Base-by-base conservation (phyloP, 2,888 invertebrate species). In the Drosophila paranaensis region DNA sequence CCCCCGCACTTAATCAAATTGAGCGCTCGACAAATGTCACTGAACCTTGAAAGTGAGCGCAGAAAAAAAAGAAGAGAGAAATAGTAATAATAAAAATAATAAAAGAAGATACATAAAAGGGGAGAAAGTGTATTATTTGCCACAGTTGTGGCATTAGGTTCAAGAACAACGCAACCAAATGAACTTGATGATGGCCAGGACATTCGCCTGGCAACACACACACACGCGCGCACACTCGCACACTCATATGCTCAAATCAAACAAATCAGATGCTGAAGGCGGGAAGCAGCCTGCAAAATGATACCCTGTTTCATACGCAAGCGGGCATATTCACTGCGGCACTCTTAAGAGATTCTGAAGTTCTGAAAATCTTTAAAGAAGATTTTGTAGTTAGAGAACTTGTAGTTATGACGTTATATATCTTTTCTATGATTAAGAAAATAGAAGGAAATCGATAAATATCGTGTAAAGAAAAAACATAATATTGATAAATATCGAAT, bases 1-100 rank as follows among this genome's bases (percentile, higher is more conserved):
- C 71, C 64, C 69, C 69, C 69, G 74, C 81, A 84, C 84, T 88
- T 86, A 88, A 86, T 86, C 86, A 86, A 86, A 86, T 86, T 86
- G 88, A 82, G 77, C 77, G 80, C 79, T 73, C 56, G 56, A 71
- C 82, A 82, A 84, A 82, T 86, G 86, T 86, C 88, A 88, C 57
- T 88, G 86, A 86, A 86, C 86, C 86, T 86, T 86, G 61, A 70
- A 61, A 74, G 79, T 60, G 56, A 77, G 66, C 63, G 37, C 57
- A 45, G 20, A 35, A 37, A 13, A 33, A 27, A 20, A 51, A 33
- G 27, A 37, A 30, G 13, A 20, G 46, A 9, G 42, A 10, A 40
- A 50, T 3, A 46, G 40, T 20, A 46, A 25, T 37, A 51, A 45
- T 54, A 54, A 40, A 16, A 39, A 46, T 46, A 63, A 40, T 40